Base-by-base conservation (phyloP, 1,140 invertebrate species). In the Portunus trituberculatus region DNA sequence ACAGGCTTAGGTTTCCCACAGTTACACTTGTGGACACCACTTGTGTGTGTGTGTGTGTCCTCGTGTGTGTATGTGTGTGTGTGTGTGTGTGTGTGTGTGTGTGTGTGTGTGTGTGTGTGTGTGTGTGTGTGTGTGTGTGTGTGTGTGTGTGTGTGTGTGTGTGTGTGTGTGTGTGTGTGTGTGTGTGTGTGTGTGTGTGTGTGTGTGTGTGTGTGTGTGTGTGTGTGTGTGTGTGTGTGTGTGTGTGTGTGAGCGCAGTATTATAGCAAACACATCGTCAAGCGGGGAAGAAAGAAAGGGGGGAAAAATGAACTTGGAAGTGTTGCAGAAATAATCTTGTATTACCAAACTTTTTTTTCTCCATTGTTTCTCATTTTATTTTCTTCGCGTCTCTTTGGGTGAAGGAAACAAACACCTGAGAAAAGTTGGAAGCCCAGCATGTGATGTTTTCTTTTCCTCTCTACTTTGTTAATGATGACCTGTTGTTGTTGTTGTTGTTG, bases 301-400 rank as follows among this genome's bases (percentile, higher is more conserved):
- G 12, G 52, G 20, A 76, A 20, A n/a, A n/a, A 76, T 7, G 0
- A 76, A 7, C 16, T 7, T 76, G 16, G 67, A 76, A 76, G 8
- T 76, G 67, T n/a, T 76, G 12, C 25, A 1, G 67, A 76, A 76
- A 76, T 76, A 76, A 76, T 76, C 67, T 20, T n/a, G 67, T 76
- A 76, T 76, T 76, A 20, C 67, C n/a, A n/a, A 76, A 76, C 20
- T 76, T 76, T 76, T 76, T 76, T 76, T 76, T 76, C 52, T 59
- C 16, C 16, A 0, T 20, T 59, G 3, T 59, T 76, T n/a, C 67
- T n/a, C 25, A 76, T 76, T 76, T 76, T 59, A 12, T 76, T 76
- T 12, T 76, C 20, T 76, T 25, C 6, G 0, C 4, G 16, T 76
- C 25, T n/a, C 1, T 76, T 20, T n/a, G 0, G 8, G 52, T 20